These are phyloP conservation scores for Elegia similella DNA, from an alignment of 2,888 invertebrate species.

Conservation along the genomic window DNA sequence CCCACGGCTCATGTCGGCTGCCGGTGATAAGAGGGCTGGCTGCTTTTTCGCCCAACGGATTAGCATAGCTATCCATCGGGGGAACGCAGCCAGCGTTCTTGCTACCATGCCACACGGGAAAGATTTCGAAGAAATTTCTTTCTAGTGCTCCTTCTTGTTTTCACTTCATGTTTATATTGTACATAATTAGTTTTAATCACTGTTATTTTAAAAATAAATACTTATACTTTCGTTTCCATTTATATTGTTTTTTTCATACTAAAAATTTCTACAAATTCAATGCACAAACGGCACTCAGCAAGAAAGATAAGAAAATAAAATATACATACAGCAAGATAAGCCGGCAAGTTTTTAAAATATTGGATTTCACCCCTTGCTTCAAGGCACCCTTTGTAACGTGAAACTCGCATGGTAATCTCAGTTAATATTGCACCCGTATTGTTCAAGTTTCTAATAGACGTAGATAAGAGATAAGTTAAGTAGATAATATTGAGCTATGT, in stretches of 20 bases:
- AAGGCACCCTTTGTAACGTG: slow-evolving; percentile 40
- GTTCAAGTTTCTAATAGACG: slow-evolving; percentile 27
- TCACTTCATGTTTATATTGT: no score
- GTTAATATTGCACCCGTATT: slow-evolving; percentile 38
- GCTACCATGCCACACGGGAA: no score
- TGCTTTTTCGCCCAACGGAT: no score
- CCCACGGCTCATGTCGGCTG: no score
- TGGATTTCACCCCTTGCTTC: slow-evolving; percentile 28
- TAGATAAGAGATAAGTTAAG: not conserved
- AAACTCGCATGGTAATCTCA: slow-evolving; percentile 37
- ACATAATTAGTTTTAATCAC: no score
- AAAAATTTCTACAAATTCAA: not conserved
- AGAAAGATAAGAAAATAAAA: not conserved
- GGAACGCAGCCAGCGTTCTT: no score
- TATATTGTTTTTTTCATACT: not conserved
- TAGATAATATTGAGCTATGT: not conserved
- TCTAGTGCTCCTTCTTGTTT: no score
- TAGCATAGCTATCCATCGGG: no score
- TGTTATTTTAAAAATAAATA: no score
- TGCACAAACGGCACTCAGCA: not conserved
- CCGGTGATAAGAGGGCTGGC: no score
- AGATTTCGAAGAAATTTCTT: no score
- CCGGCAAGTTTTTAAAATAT: slow-evolving; percentile 9
- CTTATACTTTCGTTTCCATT: not conserved
- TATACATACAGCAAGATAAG: not conserved